Evolutionary conservation across 1,140 invertebrate genomes (phyloP).

Genomic region (Cyclina sinensis): DNA sequence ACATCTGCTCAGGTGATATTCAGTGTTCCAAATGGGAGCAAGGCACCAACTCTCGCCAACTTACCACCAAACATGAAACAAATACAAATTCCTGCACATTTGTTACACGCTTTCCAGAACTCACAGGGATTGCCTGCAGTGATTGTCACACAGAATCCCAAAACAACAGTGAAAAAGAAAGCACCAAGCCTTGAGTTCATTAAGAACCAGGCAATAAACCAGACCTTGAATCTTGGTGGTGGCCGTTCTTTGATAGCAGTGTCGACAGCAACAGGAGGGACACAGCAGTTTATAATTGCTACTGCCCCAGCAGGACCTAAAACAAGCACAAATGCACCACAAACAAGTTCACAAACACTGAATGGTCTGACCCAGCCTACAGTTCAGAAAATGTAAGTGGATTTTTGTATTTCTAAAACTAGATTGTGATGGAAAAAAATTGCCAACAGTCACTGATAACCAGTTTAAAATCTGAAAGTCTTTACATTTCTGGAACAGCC

Average conservation of each 20-base stretch:
- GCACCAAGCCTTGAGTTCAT: conserved; percentile 74
- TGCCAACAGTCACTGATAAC: no score
- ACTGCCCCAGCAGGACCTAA: conserved; percentile 66
- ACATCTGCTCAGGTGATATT: conserved; percentile 73
- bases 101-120: conserved; percentile 70
- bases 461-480: no score
- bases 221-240: conserved; percentile 74
- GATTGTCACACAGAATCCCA: conserved; percentile 69
- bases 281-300: conserved; percentile 74
- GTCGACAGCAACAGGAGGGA: conserved; percentile 57
- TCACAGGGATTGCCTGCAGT: conserved; percentile 72
- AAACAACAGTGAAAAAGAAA: conserved; percentile 36
- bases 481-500: no score
- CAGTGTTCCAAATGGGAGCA: conserved; percentile 56
- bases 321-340: conserved; percentile 64
- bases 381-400: conserved; percentile 58
- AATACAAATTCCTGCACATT: conserved; percentile 73
- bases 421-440: no score
- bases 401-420: neutral
- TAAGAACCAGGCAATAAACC: conserved; percentile 74
- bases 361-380: conserved; percentile 46
- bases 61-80: conserved; percentile 66
- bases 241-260: conserved; percentile 72
- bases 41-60: conserved; percentile 35
- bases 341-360: conserved; percentile 66